Evolutionary conservation across 2,113 vertebrate species (phyloP).

Genomic region (Steatornis caripensis): DNA sequence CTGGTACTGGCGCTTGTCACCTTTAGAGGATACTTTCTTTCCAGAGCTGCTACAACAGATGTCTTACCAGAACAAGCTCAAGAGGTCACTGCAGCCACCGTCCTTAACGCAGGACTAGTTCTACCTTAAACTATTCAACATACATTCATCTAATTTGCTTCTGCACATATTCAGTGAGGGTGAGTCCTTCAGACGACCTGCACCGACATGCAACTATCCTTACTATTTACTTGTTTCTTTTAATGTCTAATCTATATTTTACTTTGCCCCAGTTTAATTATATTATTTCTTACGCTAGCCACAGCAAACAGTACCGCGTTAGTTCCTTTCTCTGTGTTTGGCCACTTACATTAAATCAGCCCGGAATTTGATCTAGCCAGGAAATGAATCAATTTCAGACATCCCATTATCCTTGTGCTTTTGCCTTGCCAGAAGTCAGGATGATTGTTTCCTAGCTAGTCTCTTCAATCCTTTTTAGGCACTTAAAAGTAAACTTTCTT

Average conservation of each 20-base stretch:
- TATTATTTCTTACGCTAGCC: neutral
- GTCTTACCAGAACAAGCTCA: neutral
- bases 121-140: neutral
- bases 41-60: neutral
- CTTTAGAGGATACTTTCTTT: neutral
- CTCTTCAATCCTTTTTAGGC: slow-evolving; percentile 10
- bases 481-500: slow-evolving; percentile 12
- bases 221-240: neutral
- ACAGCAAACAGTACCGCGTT: neutral
- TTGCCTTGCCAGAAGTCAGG: neutral
- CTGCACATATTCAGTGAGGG: rapidly evolving
- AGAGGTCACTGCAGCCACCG: neutral
- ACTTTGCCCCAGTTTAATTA: neutral
- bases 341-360: neutral
- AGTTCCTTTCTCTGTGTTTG: neutral
- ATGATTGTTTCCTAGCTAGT: neutral
- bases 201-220: neutral
- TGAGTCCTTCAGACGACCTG: neutral
- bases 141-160: neutral
- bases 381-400: slow-evolving; percentile 37
- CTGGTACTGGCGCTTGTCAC: neutral
- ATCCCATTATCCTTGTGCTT: neutral
- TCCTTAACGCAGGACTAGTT: neutral
- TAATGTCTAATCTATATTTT: neutral
- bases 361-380: slow-evolving; percentile 28